phyloP scores from a whole-genome alignment of 2,797 vertebrate genomes.

The Peromyscus attwateri region DNA sequence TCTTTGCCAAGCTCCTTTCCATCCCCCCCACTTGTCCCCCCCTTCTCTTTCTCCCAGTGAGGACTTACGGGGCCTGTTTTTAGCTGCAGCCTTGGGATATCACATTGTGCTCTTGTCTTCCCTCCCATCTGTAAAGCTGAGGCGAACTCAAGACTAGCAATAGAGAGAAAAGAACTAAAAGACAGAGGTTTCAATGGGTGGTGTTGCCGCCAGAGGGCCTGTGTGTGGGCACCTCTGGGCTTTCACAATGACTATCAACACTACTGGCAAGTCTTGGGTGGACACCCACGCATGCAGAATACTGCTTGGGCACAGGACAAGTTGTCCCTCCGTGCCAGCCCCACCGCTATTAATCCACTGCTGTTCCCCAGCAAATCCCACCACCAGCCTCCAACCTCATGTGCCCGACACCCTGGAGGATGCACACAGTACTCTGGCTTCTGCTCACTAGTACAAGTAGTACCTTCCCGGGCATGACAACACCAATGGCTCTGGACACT shows the following conservation, averaged over 20 bases:
- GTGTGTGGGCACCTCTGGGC: not conserved
- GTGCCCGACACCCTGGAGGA: no score
- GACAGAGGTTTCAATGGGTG: fast-evolving
- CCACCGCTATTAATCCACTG: not conserved
- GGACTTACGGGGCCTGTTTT: not conserved
- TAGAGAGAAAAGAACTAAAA: no score
- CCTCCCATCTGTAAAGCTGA: not conserved
- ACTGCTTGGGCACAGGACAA: fast-evolving
- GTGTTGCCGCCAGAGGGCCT: not conserved
- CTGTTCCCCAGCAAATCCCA: not conserved
- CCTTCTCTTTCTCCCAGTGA: no score
- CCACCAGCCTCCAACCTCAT: not conserved
- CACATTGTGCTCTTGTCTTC: fast-evolving
- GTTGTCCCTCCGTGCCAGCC: no score
- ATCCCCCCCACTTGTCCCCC: fast-evolving
- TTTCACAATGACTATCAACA: not conserved
- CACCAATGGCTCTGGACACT: not conserved
- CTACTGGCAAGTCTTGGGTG: not conserved
- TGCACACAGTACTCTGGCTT: not conserved
- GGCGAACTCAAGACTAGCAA: not conserved
- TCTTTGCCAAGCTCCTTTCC: not conserved
- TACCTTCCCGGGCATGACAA: not conserved
- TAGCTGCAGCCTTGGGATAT: not conserved
- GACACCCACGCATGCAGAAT: not conserved
- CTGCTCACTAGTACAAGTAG: not conserved